Evolutionary conservation across 1,140 invertebrate species (phyloP).

Genomic region (Daktulosphaira vitifoliae): DNA sequence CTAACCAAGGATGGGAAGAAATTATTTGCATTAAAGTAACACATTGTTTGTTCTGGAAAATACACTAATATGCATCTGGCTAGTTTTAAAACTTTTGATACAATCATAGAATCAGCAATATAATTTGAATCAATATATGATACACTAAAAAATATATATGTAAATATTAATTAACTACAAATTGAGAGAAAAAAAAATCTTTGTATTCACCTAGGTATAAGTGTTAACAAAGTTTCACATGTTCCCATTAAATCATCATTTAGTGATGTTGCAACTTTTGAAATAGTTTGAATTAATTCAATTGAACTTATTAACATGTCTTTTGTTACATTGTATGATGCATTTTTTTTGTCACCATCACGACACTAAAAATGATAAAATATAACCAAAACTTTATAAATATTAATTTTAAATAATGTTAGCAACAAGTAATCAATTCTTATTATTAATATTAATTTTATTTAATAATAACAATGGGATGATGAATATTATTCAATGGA

Average conservation of each 20-base stretch:
- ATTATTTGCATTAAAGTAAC: slow-evolving; percentile 25
- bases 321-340: slow-evolving; percentile 12
- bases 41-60: slow-evolving; percentile 30
- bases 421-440: background rate
- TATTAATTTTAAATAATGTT: background rate
- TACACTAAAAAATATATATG: slow-evolving; percentile 17
- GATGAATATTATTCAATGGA: too few relatives aligned
- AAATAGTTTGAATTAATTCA: slow-evolving; percentile 24
- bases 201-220: slow-evolving; percentile 9
- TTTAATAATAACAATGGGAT: too few relatives aligned
- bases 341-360: slow-evolving; percentile 9
- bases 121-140: slow-evolving; percentile 29
- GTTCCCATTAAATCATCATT: slow-evolving; percentile 26
- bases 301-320: slow-evolving; percentile 14
- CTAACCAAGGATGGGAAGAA: slow-evolving; percentile 15
- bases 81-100: slow-evolving; percentile 22
- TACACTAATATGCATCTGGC: slow-evolving; percentile 20
- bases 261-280: slow-evolving; percentile 18
- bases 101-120: slow-evolving; percentile 6
- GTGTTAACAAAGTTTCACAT: slow-evolving; percentile 23
- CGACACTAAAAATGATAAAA: slow-evolving; percentile 13
- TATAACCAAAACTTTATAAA: background rate
- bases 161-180: background rate
- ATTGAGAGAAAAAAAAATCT: background rate
- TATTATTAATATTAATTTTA: too few relatives aligned